Evolutionary conservation across 2,797 vertebrate species (phyloP), one percentile per base, ranked within the genome.

Genomic region (Eidolon dupreanum): DNA sequence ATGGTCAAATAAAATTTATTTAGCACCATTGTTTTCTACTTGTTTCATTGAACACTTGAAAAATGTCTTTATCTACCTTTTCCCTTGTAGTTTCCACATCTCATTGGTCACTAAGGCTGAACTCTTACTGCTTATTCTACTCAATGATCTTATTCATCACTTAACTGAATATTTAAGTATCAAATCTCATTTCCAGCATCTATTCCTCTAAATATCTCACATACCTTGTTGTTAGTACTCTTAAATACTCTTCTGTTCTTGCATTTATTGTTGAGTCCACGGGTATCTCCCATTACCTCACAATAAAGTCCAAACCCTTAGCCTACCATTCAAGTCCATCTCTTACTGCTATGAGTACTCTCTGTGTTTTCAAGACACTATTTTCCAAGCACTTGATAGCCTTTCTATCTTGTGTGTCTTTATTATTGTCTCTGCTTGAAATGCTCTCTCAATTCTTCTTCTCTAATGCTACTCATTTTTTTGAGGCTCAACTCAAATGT

Each of bases 401-500:
- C 51, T 87, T 74, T 79, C n/a, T 31, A 66, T 71, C 6, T 94
- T 2, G 19, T 13, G 22, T 75, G 5, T 77, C 66, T 96, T 87
- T 74, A 93, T 65, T 82, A 81, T 66, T 66, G 3, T 74, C 5
- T 88, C 38, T 85, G 74, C 36, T 96, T 65, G 49, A 84, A 79
- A 85, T 71, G 65, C 36, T 79, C 90, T 88, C n/a, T 3, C 43
- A 61, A 16, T 57, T 78, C 79, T 92, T 95, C 57, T 94, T 88
- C 71, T 93, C 24, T 71, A 81, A 77, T 55, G 49, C 55, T 95
- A 83, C 31, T 94, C 55, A 55, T 36, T 55, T 61, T 81, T 59
- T 81, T 49, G 55, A 73, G 33, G 43, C 22, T 94, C 51, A 94
- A 57, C 16, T 93, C 66, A 89, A 97, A 89, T 63, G 46, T 46